Conservation (phyloP, 2,113 vertebrate genomes). For the Vulpes lagopus region DNA sequence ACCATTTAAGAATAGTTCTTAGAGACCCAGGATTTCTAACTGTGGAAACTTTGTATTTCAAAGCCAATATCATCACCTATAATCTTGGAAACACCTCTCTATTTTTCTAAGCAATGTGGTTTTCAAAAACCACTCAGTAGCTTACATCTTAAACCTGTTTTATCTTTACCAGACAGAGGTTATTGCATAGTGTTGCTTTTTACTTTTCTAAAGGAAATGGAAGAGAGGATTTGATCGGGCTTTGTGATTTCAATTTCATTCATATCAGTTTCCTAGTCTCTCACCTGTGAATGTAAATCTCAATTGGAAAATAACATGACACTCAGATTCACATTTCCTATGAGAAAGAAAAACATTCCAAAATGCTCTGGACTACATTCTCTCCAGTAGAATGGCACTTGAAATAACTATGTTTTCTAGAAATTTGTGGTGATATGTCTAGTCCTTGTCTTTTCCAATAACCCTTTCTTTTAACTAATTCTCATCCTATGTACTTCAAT, state of each 20-base stretch:
- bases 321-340: background rate
- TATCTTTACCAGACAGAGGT: background rate
- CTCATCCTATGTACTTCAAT: background rate
- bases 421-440: background rate
- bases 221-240: background rate
- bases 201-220: constrained; percentile 18
- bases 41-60: constrained; percentile 1
- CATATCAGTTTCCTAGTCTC: background rate
- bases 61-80: background rate
- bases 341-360: background rate
- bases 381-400: background rate
- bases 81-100: background rate
- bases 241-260: constrained; percentile 54
- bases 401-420: background rate
- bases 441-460: background rate
- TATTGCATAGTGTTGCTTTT: background rate
- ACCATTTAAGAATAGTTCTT: background rate
- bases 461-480: background rate
- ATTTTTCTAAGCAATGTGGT: background rate
- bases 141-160: constrained; percentile 25
- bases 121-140: background rate
- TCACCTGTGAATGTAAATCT: constrained; percentile 46
- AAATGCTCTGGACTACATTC: background rate
- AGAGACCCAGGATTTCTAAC: background rate
- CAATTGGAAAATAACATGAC: background rate